These are phyloP conservation scores for Dicyrtomina minuta DNA, from an alignment of 2,888 invertebrate genomes.

Conservation along the genomic window DNA sequence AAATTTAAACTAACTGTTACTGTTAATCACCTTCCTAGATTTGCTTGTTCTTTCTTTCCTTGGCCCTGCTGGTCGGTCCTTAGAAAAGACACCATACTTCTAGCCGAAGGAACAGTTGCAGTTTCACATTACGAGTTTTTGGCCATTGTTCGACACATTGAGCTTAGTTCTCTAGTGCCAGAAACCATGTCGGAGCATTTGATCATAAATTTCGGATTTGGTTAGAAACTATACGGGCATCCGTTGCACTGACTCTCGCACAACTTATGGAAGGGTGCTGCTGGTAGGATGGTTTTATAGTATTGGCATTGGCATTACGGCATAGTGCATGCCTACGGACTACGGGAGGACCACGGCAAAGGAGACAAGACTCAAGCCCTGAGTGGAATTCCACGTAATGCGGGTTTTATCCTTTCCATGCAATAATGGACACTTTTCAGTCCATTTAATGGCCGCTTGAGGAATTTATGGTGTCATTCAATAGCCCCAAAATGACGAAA, in stretches of 20 bases:
- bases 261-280: too few species aligned
- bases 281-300: too few species aligned
- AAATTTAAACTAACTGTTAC: too few species aligned
- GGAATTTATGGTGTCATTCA: conserved; percentile 52
- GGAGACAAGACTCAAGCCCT: conserved; percentile 24
- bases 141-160: conserved; percentile 2
- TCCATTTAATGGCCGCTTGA: conserved; percentile 53
- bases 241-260: neutral
- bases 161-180: neutral
- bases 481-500: conserved; percentile 49
- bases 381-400: conserved; percentile 44
- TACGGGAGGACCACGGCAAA: too few species aligned
- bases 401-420: conserved; percentile 45
- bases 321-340: too few species aligned
- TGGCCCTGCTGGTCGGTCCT: too few species aligned
- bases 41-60: too few species aligned
- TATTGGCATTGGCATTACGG: too few species aligned
- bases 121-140: too few species aligned
- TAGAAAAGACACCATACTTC: too few species aligned
- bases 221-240: conserved; percentile 26
- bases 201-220: conserved; percentile 25
- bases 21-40: too few species aligned
- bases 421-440: conserved; percentile 54
- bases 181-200: neutral
- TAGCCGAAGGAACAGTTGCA: too few species aligned